These are phyloP conservation scores for Mastigias papua DNA, from an alignment of 30 jellyfish, hydroid and myxozoan genomes.

Conservation along the genomic window DNA sequence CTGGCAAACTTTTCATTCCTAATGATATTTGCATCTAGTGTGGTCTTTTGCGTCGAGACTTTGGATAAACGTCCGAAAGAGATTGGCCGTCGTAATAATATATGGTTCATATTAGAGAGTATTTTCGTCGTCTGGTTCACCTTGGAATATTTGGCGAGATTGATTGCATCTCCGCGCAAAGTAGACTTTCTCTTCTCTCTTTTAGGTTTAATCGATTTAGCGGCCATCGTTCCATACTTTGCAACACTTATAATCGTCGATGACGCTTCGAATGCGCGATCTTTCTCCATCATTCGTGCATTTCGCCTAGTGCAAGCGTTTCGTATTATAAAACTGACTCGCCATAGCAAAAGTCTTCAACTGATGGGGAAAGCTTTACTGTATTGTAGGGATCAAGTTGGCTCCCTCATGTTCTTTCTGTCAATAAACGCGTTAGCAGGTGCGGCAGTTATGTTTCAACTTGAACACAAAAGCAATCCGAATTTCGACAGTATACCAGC, in stretches of 20 bases:
- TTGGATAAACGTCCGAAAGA: conserved; percentile 43
- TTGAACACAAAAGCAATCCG: conserved; percentile 41
- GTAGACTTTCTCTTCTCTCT: conserved; percentile 74
- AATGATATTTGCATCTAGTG: conserved; percentile 57
- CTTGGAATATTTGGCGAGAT: conserved; percentile 68
- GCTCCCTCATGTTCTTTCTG: conserved; percentile 70
- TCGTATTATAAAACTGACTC: conserved; percentile 71
- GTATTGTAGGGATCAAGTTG: conserved; percentile 79
- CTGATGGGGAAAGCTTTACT: conserved; percentile 69
- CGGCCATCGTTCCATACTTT: conserved; percentile 76
- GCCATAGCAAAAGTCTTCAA: conserved; percentile 80
- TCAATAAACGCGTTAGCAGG: conserved; percentile 63
- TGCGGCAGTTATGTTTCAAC: conserved; percentile 64
- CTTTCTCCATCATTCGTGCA: conserved; percentile 79
- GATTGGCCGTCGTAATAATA: conserved; percentile 46
- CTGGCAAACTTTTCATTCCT: conserved; percentile 70
- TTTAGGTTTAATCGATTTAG: conserved; percentile 76
- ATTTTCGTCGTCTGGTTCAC: conserved; percentile 78
- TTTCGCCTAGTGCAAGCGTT: conserved; percentile 80
- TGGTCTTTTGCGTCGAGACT: conserved; percentile 74
- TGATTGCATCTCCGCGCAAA: conserved; percentile 69
- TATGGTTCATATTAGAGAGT: conserved; percentile 76
- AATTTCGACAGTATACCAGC: conserved; percentile 73
- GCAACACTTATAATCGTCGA: conserved; percentile 62
- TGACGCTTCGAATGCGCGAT: conserved; percentile 75